Base-by-base conservation (phyloP, 2,113 vertebrate genomes). In the Odontesthes bonariensis region DNA sequence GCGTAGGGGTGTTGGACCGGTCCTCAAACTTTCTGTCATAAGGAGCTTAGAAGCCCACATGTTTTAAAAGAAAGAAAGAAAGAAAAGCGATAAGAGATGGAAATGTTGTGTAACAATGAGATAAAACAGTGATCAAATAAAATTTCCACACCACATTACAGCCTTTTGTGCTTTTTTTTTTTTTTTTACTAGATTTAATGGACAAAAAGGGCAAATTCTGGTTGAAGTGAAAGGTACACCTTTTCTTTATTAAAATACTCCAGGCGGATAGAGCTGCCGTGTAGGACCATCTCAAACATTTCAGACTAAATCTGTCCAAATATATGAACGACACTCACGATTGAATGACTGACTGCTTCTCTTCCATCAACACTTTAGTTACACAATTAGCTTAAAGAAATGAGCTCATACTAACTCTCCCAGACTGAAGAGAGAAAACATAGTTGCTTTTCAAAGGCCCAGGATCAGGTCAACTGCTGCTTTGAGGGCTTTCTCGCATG, bases 341-440 rank as follows among this genome's bases (percentile, higher is more conserved):
- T 5, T 7, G 35, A 10, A 3, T 38, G 35, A 1, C 35, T 38
- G 35, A 38, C 35, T 3, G 35, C 10, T 27, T 27, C 27, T 27
- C 3, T 84, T 74, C 58, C 72, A 85, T 55, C 47, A 46, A 52
- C 77, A 66, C 32, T 65, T 32, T 10, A 5, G 75, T 84, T 85
- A 86, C 64, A 81, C 82, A 84, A 86, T 31, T 31, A 4, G 9
- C 74, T 77, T 22, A 46, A 83, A 85, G 22, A 83, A 49, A 46
- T 87, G 75, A 81, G 69, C 74, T 75, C 42, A 74, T 69, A 69
- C 22, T 83, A 40, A 73, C 59, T 79, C 68, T 83, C 35, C 27
- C 69, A 35, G 38, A 78, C 55, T 32, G 62, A 68, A 76, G 71
- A 71, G 33, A 69, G n/a, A n/a, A 71, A 73, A 73, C 51, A 20